phyloP scores from a whole-genome alignment of 2,797 vertebrate genomes.

The Trematomus bernacchii region DNA sequence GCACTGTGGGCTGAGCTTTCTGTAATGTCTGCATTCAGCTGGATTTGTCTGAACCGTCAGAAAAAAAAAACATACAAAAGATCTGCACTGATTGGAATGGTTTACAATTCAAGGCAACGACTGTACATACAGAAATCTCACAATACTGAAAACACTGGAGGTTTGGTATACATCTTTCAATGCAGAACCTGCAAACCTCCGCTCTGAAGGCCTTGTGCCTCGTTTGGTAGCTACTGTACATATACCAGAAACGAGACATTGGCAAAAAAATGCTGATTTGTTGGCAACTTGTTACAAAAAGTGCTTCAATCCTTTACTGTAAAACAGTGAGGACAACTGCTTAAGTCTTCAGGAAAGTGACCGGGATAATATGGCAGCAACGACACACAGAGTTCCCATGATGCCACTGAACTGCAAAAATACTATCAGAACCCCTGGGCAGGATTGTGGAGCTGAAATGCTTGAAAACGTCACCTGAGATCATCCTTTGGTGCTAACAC shows the following conservation, averaged over 20 bases:
- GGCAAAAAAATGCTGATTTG: slow-evolving; percentile 86
- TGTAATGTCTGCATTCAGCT: slow-evolving; percentile 54
- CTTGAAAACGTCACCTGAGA: slow-evolving; percentile 85
- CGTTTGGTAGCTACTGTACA: slow-evolving; percentile 77
- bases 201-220: slow-evolving; percentile 58
- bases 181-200: slow-evolving; percentile 75
- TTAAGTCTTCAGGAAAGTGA: slow-evolving; percentile 70
- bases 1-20: slow-evolving; percentile 25
- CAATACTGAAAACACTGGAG: slow-evolving; percentile 76
- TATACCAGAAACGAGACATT: slow-evolving; percentile 77
- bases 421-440: slow-evolving; percentile 73
- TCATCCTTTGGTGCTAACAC: slow-evolving; percentile 76
- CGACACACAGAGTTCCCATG: slow-evolving; percentile 58
- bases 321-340: slow-evolving; percentile 75
- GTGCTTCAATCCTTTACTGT: slow-evolving; percentile 91
- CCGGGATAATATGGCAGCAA: slow-evolving; percentile 76
- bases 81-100: slow-evolving; percentile 82
- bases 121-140: slow-evolving; percentile 75
- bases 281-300: slow-evolving; percentile 97
- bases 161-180: slow-evolving; percentile 67
- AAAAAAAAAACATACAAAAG: slow-evolving; percentile 86
- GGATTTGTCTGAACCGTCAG: slow-evolving; percentile 79
- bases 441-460: slow-evolving; percentile 86
- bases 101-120: slow-evolving; percentile 86
- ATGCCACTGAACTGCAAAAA: slow-evolving; percentile 71